These are phyloP conservation scores for Sylvia atricapilla DNA, from an alignment of 2,113 vertebrate genomes.

Conservation along the genomic window DNA sequence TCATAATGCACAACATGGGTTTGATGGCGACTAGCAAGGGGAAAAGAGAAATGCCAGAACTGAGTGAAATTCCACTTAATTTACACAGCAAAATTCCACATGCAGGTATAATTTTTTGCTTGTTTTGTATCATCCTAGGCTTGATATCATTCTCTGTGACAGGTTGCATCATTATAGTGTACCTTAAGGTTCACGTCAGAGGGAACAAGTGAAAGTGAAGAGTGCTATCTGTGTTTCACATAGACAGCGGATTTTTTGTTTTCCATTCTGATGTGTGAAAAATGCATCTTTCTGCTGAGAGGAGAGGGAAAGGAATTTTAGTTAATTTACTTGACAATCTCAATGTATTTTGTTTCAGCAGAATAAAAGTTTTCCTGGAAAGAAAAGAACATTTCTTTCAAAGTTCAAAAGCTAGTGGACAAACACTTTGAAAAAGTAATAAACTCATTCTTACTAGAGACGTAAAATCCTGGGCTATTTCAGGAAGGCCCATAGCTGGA, in stretches of 20 bases:
- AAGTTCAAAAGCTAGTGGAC: neutral
- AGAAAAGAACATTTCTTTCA: neutral
- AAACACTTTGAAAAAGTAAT: neutral
- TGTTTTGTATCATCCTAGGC: neutral
- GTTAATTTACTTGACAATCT: neutral
- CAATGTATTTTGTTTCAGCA: neutral
- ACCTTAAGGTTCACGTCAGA: neutral
- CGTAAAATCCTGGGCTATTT: neutral
- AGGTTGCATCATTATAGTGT: neutral
- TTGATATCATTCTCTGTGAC: neutral
- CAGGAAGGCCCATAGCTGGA: neutral
- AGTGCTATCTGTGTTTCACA: neutral
- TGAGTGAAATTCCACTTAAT: neutral
- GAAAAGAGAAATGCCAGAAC: neutral
- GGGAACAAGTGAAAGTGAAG: neutral
- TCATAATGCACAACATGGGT: accelerated
- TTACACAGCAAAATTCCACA: neutral
- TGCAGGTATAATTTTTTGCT: neutral
- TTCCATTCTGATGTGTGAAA: neutral
- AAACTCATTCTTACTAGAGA: neutral
- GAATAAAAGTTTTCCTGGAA: neutral
- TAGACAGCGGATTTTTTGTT: neutral
- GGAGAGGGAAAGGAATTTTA: neutral
- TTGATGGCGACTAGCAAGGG: neutral
- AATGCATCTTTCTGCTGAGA: neutral